Conservation (phyloP, 2,888 invertebrate genomes). For the Cryptops parisi region DNA sequence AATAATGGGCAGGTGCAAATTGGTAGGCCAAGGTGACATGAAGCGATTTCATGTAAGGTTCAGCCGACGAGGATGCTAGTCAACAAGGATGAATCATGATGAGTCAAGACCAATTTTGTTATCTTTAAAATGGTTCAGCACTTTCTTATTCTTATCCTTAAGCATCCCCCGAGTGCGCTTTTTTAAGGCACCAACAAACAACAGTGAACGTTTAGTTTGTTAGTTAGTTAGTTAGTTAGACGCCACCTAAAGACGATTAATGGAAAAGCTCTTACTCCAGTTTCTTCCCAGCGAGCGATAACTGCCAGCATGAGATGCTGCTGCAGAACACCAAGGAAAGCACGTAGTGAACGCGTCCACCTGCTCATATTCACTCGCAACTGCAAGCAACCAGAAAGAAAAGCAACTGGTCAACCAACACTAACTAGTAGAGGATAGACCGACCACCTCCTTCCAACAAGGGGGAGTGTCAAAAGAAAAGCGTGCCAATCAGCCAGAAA, state of each 20-base stretch:
- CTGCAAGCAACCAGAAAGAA: slow-evolving; percentile 24
- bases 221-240: no score
- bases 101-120: neutral
- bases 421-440: no score
- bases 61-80: slow-evolving; percentile 28
- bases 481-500: no score
- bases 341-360: slow-evolving; percentile 59
- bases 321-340: slow-evolving; percentile 51
- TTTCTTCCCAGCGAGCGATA: slow-evolving; percentile 7
- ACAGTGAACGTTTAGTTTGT: no score
- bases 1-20: slow-evolving; percentile 56
- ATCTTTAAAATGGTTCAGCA: neutral
- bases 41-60: slow-evolving; percentile 67
- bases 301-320: slow-evolving; percentile 9
- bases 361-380: slow-evolving; percentile 57
- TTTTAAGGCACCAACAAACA: no score
- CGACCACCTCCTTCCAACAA: no score
- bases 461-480: no score
- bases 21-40: slow-evolving; percentile 82
- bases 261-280: slow-evolving; percentile 8
- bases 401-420: no score
- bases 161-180: neutral
- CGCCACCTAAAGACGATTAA: no score
- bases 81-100: slow-evolving; percentile 1
- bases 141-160: neutral